A percentile compares a stretch with the other conserved stretches of the same genome.
Conservation (phyloP, 2,888 invertebrate genomes). For the Phyto melanocephala region DNA sequence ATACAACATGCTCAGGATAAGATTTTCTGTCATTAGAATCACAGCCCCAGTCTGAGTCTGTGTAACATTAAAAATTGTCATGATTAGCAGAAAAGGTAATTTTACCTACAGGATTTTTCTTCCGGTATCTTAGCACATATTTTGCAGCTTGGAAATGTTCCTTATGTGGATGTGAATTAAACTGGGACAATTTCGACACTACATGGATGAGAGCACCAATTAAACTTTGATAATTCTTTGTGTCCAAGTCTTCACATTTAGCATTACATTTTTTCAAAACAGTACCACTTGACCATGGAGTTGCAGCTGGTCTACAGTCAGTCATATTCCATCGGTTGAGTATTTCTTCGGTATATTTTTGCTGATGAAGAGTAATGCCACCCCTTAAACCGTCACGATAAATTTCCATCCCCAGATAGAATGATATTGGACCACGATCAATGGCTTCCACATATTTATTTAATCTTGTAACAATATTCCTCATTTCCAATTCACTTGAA, state of each 20-base stretch:
- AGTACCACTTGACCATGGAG: conserved; percentile 43
- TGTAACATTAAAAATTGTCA: too few relatives aligned
- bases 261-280: conserved; percentile 47
- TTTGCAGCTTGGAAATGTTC: neutral
- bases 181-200: neutral
- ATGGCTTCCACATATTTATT: conserved; percentile 44
- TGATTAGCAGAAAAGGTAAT: neutral
- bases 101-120: neutral
- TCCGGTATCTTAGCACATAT: conserved; percentile 34
- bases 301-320: conserved; percentile 30
- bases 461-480: neutral
- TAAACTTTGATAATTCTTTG: conserved; percentile 38
- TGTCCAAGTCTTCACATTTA: neutral
- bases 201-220: conserved; percentile 16
- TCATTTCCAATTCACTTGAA: neutral
- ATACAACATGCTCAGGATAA: neutral
- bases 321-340: conserved; percentile 42
- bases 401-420: conserved; percentile 54
- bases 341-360: conserved; percentile 25
- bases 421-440: conserved; percentile 47
- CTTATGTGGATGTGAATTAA: neutral
- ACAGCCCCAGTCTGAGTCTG: neutral
- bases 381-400: conserved; percentile 38
- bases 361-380: conserved; percentile 43
- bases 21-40: neutral